Conservation (phyloP, 1,140 invertebrate species). For the Drosophila sucinea region DNA sequence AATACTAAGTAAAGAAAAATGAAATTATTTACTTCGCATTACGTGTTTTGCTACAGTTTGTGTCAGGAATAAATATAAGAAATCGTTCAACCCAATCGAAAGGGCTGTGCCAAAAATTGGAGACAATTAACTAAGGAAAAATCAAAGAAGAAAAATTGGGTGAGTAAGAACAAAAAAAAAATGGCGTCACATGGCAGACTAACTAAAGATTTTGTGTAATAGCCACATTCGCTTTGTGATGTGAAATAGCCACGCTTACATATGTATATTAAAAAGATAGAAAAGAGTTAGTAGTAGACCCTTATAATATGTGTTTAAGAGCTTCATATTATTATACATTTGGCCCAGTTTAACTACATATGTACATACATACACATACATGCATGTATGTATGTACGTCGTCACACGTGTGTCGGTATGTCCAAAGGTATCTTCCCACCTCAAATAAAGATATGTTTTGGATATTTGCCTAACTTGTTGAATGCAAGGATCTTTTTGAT, state of each 20-base stretch:
- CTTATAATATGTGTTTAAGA: no score
- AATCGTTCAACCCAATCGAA: slow-evolving; percentile 15
- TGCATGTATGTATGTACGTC: no score
- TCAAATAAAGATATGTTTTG: no score
- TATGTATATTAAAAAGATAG: not conserved
- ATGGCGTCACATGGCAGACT: slow-evolving; percentile 53
- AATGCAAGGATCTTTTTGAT: not conserved
- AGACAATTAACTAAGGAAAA: not conserved
- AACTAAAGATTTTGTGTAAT: slow-evolving; percentile 3
- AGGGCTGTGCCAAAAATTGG: not conserved
- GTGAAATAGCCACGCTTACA: no score
- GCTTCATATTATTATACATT: no score
- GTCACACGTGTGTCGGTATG: no score
- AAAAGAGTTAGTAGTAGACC: no score
- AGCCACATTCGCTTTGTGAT: not conserved
- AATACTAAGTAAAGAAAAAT: not conserved
- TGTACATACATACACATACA: no score
- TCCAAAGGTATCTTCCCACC: no score
- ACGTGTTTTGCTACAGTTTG: not conserved
- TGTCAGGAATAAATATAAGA: not conserved
- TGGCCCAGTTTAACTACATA: no score
- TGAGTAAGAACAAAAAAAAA: slow-evolving; percentile 54
- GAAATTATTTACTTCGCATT: not conserved
- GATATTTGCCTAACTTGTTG: not conserved
- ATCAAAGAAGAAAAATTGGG: slow-evolving; percentile 29